phyloP scores from a whole-genome alignment of 2,888 invertebrate genomes.

The Rhynchonema sp. region DNA sequence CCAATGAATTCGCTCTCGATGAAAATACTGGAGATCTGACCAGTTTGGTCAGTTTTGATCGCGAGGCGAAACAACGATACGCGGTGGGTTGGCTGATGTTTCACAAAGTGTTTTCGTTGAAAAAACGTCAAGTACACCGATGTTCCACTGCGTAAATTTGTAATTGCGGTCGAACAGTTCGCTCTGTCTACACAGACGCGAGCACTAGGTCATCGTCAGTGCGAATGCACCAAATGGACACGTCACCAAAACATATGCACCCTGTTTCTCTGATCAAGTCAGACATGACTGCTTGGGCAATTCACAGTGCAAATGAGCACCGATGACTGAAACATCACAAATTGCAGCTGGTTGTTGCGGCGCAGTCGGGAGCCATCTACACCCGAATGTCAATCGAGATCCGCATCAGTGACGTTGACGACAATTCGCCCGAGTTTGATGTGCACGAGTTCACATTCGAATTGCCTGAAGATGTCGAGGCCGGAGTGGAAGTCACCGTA shows the following conservation, averaged over 20 bases:
- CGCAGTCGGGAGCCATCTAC: neutral
- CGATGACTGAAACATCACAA: too few species aligned
- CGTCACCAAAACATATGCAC: too few species aligned
- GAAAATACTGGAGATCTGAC: neutral
- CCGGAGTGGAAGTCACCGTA: neutral
- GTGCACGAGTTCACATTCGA: neutral
- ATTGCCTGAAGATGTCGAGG: neutral
- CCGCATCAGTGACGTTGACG: conserved; percentile 53
- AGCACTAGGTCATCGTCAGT: too few species aligned
- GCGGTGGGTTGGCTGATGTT: neutral
- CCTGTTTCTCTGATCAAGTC: too few species aligned
- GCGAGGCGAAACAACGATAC: neutral
- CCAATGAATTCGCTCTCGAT: neutral
- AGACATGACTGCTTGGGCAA: too few species aligned
- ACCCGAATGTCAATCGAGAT: neutral
- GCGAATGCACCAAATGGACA: too few species aligned
- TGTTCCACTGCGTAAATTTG: too few species aligned
- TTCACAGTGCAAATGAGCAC: too few species aligned
- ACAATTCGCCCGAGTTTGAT: conserved; percentile 66
- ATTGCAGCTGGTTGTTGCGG: conserved; percentile 1
- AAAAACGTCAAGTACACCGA: too few species aligned
- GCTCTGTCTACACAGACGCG: neutral
- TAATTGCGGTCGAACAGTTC: neutral
- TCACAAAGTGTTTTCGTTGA: too few species aligned
- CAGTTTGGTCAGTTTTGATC: neutral